Evolutionary conservation across 2,113 vertebrate genomes (phyloP).

Genomic region (Phrynosoma blainvillii): DNA sequence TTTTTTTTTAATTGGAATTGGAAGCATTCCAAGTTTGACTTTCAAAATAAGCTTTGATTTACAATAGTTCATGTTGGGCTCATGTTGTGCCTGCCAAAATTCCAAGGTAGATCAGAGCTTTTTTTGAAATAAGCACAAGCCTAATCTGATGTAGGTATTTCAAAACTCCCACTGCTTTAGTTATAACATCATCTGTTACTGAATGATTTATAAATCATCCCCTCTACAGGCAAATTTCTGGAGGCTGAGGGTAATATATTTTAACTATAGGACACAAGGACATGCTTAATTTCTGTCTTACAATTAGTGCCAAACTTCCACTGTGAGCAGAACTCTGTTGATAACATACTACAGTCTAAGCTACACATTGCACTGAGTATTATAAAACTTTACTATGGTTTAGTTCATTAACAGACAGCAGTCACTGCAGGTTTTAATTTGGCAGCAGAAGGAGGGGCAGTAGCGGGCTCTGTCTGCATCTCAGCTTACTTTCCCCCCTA

Average conservation of each 20-base stretch:
- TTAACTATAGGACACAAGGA: conserved; percentile 69
- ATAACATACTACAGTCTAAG: not conserved
- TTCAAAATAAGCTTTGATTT: conserved; percentile 84
- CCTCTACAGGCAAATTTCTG: conserved; percentile 67
- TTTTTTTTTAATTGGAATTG: conserved; percentile 80
- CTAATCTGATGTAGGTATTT: conserved; percentile 84
- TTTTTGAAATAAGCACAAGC: conserved; percentile 84
- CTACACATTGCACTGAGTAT: not conserved
- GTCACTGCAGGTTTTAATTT: not conserved
- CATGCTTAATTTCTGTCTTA: conserved; percentile 44
- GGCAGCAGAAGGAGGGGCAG: not conserved
- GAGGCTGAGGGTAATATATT: conserved; percentile 58
- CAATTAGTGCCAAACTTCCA: conserved; percentile 26
- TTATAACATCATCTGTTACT: conserved; percentile 84
- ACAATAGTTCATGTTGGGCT: conserved; percentile 79
- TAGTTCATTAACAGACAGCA: not conserved
- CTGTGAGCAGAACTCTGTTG: conserved; percentile 29
- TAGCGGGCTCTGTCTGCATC: not conserved
- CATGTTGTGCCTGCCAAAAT: conserved; percentile 84
- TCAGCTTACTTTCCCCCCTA: not conserved
- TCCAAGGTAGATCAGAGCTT: conserved; percentile 82
- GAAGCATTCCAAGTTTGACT: conserved; percentile 80
- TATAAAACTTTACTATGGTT: not conserved
- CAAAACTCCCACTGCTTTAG: conserved; percentile 84
- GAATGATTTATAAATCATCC: conserved; percentile 84